These are phyloP conservation scores for Mormyrus iriodes DNA, from an alignment of 2,113 vertebrate genomes.

Conservation along the genomic window DNA sequence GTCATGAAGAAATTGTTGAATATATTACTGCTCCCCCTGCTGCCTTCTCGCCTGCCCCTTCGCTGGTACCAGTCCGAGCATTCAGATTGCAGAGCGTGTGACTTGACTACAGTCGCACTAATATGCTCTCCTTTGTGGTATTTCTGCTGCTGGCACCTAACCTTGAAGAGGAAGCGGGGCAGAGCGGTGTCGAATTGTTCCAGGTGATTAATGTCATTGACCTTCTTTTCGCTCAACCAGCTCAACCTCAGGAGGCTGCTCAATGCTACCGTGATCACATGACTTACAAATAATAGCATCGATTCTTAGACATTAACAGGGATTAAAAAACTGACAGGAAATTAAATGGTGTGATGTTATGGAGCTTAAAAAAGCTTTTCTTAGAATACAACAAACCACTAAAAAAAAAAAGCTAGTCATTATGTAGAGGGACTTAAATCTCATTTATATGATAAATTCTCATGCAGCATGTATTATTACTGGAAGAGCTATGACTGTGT, in stretches of 20 bases:
- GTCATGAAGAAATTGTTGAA: constrained; percentile 10
- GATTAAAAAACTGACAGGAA: neutral
- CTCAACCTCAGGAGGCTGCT: neutral
- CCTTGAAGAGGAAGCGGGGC: neutral
- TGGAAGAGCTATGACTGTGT: neutral
- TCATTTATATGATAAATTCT: neutral
- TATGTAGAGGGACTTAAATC: neutral
- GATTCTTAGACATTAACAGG: neutral
- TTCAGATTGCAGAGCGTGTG: neutral
- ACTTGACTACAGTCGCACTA: neutral
- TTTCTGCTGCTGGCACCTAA: neutral
- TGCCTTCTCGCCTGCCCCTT: neutral
- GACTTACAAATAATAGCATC: neutral
- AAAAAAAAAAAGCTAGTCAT: neutral
- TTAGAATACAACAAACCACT: neutral
- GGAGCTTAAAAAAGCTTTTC: neutral
- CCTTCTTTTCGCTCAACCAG: neutral
- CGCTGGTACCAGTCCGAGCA: neutral
- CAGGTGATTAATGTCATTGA: neutral
- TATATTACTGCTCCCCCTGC: neutral
- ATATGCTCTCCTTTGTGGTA: neutral
- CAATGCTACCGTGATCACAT: neutral
- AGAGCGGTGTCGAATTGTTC: neutral
- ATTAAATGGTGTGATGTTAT: neutral
- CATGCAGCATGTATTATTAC: neutral